Percentiles rank a stretch among this genome's conserved stretches.
Evolutionary conservation across 2,888 invertebrate species (phyloP).

Genomic region (Acholoe squamosa): DNA sequence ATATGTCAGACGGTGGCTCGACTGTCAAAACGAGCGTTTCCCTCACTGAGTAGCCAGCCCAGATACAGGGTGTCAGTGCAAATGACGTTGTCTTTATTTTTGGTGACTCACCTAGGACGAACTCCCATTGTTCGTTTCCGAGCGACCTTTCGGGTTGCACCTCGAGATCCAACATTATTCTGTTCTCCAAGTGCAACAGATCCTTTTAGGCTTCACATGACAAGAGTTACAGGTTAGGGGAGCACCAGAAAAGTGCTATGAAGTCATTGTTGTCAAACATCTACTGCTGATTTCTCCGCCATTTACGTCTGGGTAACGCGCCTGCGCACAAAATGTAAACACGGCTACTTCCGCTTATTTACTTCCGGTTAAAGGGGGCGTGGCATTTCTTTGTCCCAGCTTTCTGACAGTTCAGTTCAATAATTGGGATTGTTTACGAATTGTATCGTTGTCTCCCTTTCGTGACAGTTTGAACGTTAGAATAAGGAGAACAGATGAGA

Average conservation of each 20-base stretch:
- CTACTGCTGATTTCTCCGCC: slow-evolving; percentile 63
- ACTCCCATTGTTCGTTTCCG: slow-evolving; percentile 99
- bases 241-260: slow-evolving; percentile 38
- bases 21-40: slow-evolving; percentile 33
- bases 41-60: background rate
- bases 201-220: slow-evolving; percentile 57
- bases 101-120: slow-evolving; percentile 91
- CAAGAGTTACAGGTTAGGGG: background rate
- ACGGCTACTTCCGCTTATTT: slow-evolving; percentile 62
- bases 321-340: slow-evolving; percentile 70
- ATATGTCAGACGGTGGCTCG: background rate
- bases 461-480: too few species aligned
- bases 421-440: too few species aligned
- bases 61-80: slow-evolving; percentile 6
- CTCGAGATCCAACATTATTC: slow-evolving; percentile 95
- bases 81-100: slow-evolving; percentile 60
- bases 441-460: background rate
- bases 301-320: slow-evolving; percentile 59
- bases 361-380: slow-evolving; percentile 51
- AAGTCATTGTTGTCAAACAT: slow-evolving; percentile 53
- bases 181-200: slow-evolving; percentile 58
- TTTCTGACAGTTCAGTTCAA: too few species aligned
- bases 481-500: too few species aligned
- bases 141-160: slow-evolving; percentile 93
- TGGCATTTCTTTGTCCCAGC: background rate